Base-by-base conservation (phyloP, 2,113 vertebrate genomes). In the Nyctibius bracteatus region DNA sequence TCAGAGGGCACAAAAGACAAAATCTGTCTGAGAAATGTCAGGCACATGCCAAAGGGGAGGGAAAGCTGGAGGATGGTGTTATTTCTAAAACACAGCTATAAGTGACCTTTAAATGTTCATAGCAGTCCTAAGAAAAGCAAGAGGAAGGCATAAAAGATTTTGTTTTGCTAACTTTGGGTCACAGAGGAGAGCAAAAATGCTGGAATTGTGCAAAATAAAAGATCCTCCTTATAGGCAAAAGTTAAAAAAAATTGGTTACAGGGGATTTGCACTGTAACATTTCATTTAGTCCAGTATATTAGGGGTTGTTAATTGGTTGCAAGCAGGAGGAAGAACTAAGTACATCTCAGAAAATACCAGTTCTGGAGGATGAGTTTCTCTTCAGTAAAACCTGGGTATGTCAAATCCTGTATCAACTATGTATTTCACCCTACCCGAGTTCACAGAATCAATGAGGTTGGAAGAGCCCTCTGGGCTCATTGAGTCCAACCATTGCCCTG, bases 381-480 rank as follows among this genome's bases (percentile, higher is more conserved):
- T 17, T 6, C 52, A 6, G 19, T 30, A 7, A 43, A 33, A 8
- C 25, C 21, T 6, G 31, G 7, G 17, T 5, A 0, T 61, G 58
- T 14, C 25, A 77, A 44, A 47, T 37, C 41, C 39, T 22, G 4
- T 24, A 5, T 41, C 18, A 5, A 6, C 33, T 18, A 2, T 44
- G 0, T 14, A 4, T 15, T 30, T 54, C 17, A 4, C n/a, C 28
- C 41, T 44, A 4, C 51, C 24, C n/a, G n/a, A n/a, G n/a, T n/a
- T n/a, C n/a, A n/a, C n/a, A n/a, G n/a, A n/a, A n/a, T n/a, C n/a
- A n/a, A n/a, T n/a, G n/a, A n/a, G n/a, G n/a, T n/a, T n/a, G n/a
- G n/a, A n/a, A n/a, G n/a, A n/a, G n/a, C n/a, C n/a, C n/a, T n/a
- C n/a, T n/a, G n/a, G n/a, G n/a, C n/a, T n/a, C n/a, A n/a, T n/a